Base-by-base conservation (phyloP, 2,797 vertebrate species). In the Malurus splendens region DNA sequence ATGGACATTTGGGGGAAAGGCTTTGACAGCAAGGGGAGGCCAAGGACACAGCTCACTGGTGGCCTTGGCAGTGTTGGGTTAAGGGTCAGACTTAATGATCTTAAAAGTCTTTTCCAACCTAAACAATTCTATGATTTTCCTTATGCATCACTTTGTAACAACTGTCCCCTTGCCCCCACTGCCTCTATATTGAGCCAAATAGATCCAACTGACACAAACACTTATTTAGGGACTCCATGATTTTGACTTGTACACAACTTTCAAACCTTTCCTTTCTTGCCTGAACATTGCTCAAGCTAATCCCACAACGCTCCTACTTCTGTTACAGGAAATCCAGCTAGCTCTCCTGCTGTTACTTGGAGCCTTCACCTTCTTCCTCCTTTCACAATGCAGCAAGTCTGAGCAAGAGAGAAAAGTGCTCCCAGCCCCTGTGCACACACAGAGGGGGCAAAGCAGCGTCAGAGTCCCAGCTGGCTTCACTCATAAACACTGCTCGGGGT, bases 211-310 rank as follows among this genome's bases (percentile, higher is more conserved):
- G 38, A 11, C 38, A 30, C 0, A 68, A 47, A 42, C 27, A 36
- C 65, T 32, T 0, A 0, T 15, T 39, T 50, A 14, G 19, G 28
- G 38, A 67, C 27, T 25, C 14, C 36, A 3, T 0, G 2, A 15
- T 18, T 80, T 20, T 59, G 24, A 32, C 18, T 28, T 12, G 5
- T 19, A 30, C 28, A 45, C 67, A 27, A 18, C 65, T 77, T 54
- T 7, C 70, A 82, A 16, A 54, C 18, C 33, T n/a, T 65, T 6
- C 24, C 22, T 10, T 50, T 85, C 74, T 30, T 32, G 17, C 30
- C 22, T 16, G n/a, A 81, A 10, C 25, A 5, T 6, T 2, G 4
- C 9, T 23, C 54, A 55, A 24, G n/a, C 12, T 41, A 44, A 62
- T 45, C 20, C 56, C 23, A 0, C 14, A 60, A 24, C 1, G 0